Evolutionary conservation across 2,797 vertebrate genomes (phyloP).

Genomic region (Melanogrammus aeglefinus): DNA sequence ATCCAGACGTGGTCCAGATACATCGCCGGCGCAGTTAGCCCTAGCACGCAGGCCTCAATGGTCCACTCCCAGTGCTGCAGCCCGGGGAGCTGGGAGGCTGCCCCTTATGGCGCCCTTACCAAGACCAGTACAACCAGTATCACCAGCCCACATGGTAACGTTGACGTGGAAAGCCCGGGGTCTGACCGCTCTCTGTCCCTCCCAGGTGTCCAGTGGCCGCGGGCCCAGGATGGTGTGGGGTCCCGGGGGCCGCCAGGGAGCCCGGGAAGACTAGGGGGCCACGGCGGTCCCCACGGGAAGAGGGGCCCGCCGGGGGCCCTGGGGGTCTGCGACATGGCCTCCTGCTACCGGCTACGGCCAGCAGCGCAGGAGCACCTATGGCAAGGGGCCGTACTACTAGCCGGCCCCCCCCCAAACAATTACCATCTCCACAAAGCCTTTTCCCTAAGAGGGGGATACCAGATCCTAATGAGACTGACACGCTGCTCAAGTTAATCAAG

Average conservation of each 20-base stretch:
- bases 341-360: constrained; percentile 58
- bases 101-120: no score
- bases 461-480: not conserved
- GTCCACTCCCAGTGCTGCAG: not conserved
- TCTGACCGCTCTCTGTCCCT: not conserved
- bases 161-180: not conserved
- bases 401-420: constrained; percentile 22
- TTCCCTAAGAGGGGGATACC: not conserved
- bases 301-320: constrained; percentile 54
- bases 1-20: not conserved
- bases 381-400: constrained; percentile 67
- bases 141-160: no score
- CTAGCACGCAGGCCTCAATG: not conserved
- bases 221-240: constrained; percentile 58
- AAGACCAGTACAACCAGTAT: no score
- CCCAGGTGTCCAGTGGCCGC: constrained; percentile 59
- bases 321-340: constrained; percentile 60
- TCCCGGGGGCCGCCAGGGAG: constrained; percentile 53
- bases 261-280: constrained; percentile 55
- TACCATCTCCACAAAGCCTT: not conserved
- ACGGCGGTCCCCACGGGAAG: constrained; percentile 61
- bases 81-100: not conserved
- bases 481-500: no score
- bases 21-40: no score
- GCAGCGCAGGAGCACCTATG: constrained; percentile 48